Evolutionary conservation across 1,140 invertebrate species (phyloP).

Genomic region (Branchinecta lindahli): DNA sequence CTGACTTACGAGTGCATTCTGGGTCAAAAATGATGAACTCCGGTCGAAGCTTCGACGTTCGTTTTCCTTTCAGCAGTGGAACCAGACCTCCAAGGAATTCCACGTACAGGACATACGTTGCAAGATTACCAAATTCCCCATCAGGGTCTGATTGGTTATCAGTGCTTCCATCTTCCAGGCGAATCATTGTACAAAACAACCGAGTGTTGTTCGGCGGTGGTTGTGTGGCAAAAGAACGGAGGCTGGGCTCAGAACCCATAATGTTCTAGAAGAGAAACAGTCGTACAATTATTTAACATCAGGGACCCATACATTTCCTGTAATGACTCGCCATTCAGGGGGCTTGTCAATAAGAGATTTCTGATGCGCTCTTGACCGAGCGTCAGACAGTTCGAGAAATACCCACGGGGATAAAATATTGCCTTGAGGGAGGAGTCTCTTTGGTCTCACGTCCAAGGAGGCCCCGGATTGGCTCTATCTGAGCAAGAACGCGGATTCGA

Average conservation of each 20-base stretch:
- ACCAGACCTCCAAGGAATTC: constrained; percentile 92
- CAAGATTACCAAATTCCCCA: constrained; percentile 20
- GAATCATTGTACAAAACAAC: constrained; percentile 88
- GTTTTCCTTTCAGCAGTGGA: constrained; percentile 71
- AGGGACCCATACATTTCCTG: no score
- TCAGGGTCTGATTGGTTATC: neutral
- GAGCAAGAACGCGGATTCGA: no score
- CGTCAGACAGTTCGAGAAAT: no score
- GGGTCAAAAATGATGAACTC: constrained; percentile 98
- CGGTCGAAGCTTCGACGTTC: constrained; percentile 88
- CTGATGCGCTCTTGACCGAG: no score
- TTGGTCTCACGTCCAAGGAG: no score
- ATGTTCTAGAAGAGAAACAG: constrained; percentile 51
- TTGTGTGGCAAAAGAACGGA: constrained; percentile 82
- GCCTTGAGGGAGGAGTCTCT: no score
- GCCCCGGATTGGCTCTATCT: no score
- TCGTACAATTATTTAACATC: no score
- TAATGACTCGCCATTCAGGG: no score
- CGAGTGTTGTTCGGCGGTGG: constrained; percentile 67
- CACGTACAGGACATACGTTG: constrained; percentile 74
- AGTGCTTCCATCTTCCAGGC: constrained; percentile 60
- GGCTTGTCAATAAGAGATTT: no score
- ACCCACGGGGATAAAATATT: no score
- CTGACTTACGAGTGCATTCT: constrained; percentile 49
- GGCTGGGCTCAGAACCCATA: constrained; percentile 65